Conservation (phyloP, 2,888 invertebrate genomes). For the Euspilapteryx auroguttella region DNA sequence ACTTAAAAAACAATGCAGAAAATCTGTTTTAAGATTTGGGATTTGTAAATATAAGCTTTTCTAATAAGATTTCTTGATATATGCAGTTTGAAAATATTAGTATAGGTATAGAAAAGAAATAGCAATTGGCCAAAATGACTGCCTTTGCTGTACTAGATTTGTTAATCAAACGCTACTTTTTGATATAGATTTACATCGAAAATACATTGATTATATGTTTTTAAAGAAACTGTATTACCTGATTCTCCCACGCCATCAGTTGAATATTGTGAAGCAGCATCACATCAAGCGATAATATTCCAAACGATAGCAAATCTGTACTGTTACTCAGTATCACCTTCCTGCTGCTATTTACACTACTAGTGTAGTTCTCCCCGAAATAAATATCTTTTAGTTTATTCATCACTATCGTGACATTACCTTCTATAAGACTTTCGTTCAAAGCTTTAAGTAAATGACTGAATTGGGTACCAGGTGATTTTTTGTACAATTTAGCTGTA, state of each 20-base stretch:
- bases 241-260: conserved; percentile 58
- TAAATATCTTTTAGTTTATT: conserved; percentile 53
- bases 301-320: conserved; percentile 54
- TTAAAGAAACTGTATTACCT: no score
- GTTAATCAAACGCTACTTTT: no score
- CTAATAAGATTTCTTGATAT: no score
- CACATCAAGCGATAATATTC: conserved; percentile 58
- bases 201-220: no score
- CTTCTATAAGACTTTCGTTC: conserved; percentile 51
- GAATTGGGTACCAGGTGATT: conserved; percentile 20
- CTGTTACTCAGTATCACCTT: conserved; percentile 39
- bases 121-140: no score
- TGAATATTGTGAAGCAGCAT: conserved; percentile 61
- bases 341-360: conserved; percentile 17
- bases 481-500: conserved; percentile 9
- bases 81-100: no score
- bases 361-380: conserved; percentile 35
- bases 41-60: no score
- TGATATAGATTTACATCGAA: no score
- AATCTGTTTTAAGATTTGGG: no score
- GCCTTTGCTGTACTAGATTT: no score
- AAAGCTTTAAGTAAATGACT: conserved; percentile 40
- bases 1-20: no score
- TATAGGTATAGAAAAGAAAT: no score
- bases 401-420: conserved; percentile 50